Conservation (phyloP, 2,888 invertebrate species). For the Cerceris ruficornis region DNA sequence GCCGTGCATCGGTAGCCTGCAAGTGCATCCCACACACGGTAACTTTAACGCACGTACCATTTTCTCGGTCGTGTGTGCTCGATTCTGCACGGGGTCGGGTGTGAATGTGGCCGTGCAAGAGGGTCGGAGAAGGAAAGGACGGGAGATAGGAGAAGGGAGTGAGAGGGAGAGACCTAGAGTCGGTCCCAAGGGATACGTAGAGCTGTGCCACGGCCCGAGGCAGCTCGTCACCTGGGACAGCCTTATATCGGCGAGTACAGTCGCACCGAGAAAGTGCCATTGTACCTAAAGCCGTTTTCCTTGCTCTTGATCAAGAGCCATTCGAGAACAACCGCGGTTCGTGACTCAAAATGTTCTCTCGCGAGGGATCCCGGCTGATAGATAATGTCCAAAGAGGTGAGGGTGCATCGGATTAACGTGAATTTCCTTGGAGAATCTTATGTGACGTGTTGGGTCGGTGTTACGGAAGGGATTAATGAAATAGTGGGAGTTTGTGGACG, state of each 20-base stretch:
- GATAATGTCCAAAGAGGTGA: conserved; percentile 18
- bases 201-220: conserved; percentile 79
- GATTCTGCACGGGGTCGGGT: conserved; percentile 6
- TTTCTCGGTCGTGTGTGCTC: conserved; percentile 9
- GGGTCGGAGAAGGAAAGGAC: conserved; percentile 8
- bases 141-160: conserved; percentile 21
- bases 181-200: conserved; percentile 78
- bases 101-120: conserved; percentile 3
- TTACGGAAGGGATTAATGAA: not conserved
- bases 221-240: conserved; percentile 80
- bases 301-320: conserved; percentile 68
- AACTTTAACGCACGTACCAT: conserved; percentile 8
- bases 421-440: not conserved
- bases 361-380: conserved; percentile 19
- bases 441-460: too few relatives aligned
- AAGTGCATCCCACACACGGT: conserved; percentile 28
- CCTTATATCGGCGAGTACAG: conserved; percentile 80
- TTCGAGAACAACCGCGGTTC: conserved; percentile 54
- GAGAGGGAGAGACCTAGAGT: conserved; percentile 65
- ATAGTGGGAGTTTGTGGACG: too few relatives aligned
- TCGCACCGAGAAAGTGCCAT: conserved; percentile 76
- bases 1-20: conserved; percentile 4
- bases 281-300: conserved; percentile 70
- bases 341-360: conserved; percentile 40
- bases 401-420: conserved; percentile 32